Evolutionary conservation across 2,888 invertebrate genomes (phyloP).

Genomic region (Cerastoderma edule): DNA sequence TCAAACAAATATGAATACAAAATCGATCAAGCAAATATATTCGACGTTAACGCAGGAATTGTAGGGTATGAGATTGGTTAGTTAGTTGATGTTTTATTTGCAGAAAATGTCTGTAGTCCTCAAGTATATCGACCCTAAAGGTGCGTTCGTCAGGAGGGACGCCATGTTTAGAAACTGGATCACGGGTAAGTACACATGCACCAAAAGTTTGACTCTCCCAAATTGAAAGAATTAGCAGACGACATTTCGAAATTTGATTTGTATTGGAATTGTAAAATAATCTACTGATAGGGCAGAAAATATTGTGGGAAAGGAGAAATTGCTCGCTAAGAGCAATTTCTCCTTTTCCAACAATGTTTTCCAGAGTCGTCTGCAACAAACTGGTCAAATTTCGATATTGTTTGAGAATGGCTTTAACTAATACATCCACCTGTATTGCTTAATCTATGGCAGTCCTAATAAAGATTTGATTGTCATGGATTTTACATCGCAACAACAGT

Average conservation of each 20-base stretch:
- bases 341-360: slow-evolving; percentile 2
- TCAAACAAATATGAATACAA: too few relatives aligned
- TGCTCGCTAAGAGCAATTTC: neutral
- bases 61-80: too few relatives aligned
- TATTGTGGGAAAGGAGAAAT: slow-evolving; percentile 11
- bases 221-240: slow-evolving; percentile 6
- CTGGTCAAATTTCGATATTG: too few relatives aligned
- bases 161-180: slow-evolving; percentile 71
- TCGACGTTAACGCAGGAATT: too few relatives aligned
- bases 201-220: neutral
- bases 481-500: too few relatives aligned
- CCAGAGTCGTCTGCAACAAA: neutral
- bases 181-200: slow-evolving; percentile 60
- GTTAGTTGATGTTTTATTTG: too few relatives aligned
- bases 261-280: neutral
- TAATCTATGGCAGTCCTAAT: too few relatives aligned
- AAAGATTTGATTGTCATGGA: too few relatives aligned
- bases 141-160: slow-evolving; percentile 70
- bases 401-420: too few relatives aligned
- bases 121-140: slow-evolving; percentile 61
- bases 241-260: neutral
- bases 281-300: neutral
- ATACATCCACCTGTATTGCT: too few relatives aligned
- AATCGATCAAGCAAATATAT: too few relatives aligned
- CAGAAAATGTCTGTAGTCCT: slow-evolving; percentile 39